Evolutionary conservation across 2,113 vertebrate species (phyloP).

Genomic region (Motacilla alba): DNA sequence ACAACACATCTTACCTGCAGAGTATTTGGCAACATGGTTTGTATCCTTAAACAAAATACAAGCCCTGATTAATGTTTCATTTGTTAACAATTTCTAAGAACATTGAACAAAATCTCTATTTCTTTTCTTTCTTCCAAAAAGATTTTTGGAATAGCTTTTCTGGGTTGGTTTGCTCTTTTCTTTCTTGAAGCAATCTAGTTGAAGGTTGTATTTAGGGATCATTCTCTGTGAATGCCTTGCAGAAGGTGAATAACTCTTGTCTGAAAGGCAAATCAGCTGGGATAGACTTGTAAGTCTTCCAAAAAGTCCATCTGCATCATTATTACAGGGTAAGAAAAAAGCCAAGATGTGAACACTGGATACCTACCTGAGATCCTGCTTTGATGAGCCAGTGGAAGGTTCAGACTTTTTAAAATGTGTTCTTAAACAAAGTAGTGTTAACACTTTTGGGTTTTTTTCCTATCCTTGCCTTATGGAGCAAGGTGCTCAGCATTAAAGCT

Average conservation of each 20-base stretch:
- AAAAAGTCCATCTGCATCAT: not conserved
- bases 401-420: not conserved
- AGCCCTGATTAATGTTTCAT: not conserved
- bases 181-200: not conserved
- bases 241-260: not conserved
- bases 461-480: not conserved
- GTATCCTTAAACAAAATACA: not conserved
- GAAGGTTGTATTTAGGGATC: not conserved
- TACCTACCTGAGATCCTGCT: not conserved
- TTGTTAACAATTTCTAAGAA: not conserved
- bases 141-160: not conserved
- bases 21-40: not conserved
- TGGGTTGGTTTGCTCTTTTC: not conserved
- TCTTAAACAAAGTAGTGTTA: not conserved
- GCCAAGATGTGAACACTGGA: not conserved
- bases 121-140: not conserved
- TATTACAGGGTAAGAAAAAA: not conserved
- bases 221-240: not conserved
- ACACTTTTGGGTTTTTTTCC: not conserved
- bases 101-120: not conserved
- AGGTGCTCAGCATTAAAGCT: not conserved
- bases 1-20: not conserved
- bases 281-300: not conserved
- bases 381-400: not conserved
- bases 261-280: not conserved